Evolutionary conservation across 1,140 invertebrate species (phyloP).

Genomic region (Tetramorium parvispinum): DNA sequence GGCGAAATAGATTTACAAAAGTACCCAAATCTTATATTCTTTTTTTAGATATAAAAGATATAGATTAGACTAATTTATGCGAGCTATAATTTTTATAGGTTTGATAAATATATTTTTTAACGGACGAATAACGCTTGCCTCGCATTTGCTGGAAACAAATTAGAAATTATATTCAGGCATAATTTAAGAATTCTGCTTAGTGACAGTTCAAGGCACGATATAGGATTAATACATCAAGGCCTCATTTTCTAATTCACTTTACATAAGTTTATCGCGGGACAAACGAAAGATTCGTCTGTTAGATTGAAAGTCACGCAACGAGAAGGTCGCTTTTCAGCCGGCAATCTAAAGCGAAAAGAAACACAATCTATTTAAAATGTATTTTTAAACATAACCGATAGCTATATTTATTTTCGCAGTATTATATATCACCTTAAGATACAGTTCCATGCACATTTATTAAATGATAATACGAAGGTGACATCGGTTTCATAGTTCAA

Average conservation of each 20-base stretch:
- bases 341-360: neutral
- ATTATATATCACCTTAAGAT: no score
- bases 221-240: conserved; percentile 17
- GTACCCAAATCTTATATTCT: neutral
- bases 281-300: conserved; percentile 7
- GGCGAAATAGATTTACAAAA: conserved; percentile 4
- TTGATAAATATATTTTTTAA: conserved; percentile 10
- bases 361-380: neutral
- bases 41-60: neutral
- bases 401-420: neutral
- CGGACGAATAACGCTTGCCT: neutral
- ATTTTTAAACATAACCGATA: neutral
- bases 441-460: neutral
- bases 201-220: neutral
- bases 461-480: neutral
- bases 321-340: neutral
- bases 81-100: neutral
- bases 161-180: neutral
- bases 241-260: conserved; percentile 47
- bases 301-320: conserved; percentile 41
- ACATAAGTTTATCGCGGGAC: conserved; percentile 18
- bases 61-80: neutral
- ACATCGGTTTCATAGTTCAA: neutral
- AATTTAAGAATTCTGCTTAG: conserved; percentile 4
- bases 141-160: neutral